These are phyloP conservation scores for Nymphicus hollandicus DNA, from an alignment of 2,113 vertebrate genomes.

Conservation along the genomic window DNA sequence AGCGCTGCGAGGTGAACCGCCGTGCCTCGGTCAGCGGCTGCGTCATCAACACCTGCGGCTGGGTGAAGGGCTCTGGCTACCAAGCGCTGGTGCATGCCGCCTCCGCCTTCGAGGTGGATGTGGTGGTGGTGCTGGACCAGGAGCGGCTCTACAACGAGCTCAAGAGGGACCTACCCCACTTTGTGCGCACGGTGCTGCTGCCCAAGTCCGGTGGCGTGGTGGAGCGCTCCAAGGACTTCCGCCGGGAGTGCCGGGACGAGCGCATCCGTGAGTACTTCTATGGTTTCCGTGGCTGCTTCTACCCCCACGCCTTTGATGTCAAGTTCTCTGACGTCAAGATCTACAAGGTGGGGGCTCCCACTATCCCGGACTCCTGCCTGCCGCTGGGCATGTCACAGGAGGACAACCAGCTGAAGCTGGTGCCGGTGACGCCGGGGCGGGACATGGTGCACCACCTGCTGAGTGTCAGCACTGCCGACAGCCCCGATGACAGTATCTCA, in stretches of 20 bases:
- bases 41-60: conserved; percentile 97
- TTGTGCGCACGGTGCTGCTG: conserved; percentile 90
- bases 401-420: conserved; percentile 96
- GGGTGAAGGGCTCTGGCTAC: conserved; percentile 97
- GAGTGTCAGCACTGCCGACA: conserved; percentile 90
- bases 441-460: conserved; percentile 96
- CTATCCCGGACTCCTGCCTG: conserved; percentile 95
- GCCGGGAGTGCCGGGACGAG: conserved; percentile 88
- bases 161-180: conserved; percentile 94
- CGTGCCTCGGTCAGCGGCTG: conserved; percentile 93
- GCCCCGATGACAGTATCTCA: conserved; percentile 79
- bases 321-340: conserved; percentile 96
- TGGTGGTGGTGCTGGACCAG: conserved; percentile 95
- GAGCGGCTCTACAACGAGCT: conserved; percentile 97
- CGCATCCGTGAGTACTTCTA: conserved; percentile 98
- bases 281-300: conserved; percentile 92
- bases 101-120: conserved; percentile 95
- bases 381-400: conserved; percentile 98
- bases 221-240: conserved; percentile 94
- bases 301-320: conserved; percentile 94
- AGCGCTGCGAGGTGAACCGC: conserved; percentile 94
- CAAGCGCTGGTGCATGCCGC: conserved; percentile 95
- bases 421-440: conserved; percentile 91
- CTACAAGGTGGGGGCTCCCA: conserved; percentile 96
- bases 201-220: conserved; percentile 94